Conservation (phyloP, 1,140 invertebrate species). For the Trichomalopsis sarcophagae region DNA sequence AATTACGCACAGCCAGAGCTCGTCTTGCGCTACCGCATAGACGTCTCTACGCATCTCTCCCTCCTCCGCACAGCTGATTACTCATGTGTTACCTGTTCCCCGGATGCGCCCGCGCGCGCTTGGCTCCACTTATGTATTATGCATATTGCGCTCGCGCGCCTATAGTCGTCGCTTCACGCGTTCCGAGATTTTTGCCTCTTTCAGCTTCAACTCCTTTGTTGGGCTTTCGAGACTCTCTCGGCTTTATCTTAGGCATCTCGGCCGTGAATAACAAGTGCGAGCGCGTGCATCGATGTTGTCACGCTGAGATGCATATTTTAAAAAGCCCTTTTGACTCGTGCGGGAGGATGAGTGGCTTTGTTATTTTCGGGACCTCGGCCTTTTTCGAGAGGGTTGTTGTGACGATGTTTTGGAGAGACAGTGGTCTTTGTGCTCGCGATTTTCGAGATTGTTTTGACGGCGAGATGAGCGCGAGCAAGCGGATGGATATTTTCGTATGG, state of each 20-base stretch:
- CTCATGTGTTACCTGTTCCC: conserved; percentile 22
- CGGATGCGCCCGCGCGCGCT: not conserved
- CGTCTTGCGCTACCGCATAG: not conserved
- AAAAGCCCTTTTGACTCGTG: conserved; percentile 2
- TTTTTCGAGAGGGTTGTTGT: not conserved
- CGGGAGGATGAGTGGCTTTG: conserved; percentile 12
- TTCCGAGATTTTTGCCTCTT: conserved; percentile 28
- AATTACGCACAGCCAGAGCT: not conserved
- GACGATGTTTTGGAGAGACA: not conserved
- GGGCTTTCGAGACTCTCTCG: not conserved
- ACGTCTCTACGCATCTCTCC: not conserved
- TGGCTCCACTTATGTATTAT: conserved; percentile 35
- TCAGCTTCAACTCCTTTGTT: conserved; percentile 19
- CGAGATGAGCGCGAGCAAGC: not conserved
- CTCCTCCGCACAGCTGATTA: conserved; percentile 12
- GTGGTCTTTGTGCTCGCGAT: not conserved
- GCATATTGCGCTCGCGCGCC: not conserved
- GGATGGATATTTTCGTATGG: not conserved
- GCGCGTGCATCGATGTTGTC: not conserved
- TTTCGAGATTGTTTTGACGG: not conserved
- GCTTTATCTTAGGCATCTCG: conserved; percentile 12
- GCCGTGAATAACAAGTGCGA: conserved; percentile 43
- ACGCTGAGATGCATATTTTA: conserved; percentile 18
- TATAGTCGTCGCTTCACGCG: not conserved
- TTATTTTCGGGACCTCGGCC: not conserved